Evolutionary conservation across 2,888 invertebrate genomes (phyloP), one percentile per base, ranked within the genome.

Genomic region (Leucozona laternaria): DNA sequence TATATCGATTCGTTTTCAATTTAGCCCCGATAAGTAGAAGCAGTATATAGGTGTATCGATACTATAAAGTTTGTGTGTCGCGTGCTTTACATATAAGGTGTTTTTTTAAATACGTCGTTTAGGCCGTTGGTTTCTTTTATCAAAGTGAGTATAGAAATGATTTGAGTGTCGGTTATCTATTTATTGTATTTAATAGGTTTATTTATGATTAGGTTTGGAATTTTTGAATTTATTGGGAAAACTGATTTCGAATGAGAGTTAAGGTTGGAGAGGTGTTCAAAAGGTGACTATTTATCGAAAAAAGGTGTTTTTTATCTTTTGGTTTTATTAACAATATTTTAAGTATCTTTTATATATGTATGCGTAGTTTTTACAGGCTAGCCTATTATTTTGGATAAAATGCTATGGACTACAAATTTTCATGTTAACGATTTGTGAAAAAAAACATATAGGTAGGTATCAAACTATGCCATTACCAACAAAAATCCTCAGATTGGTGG

Each of bases 51-150:
- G 2, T 15, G 25, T 43, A 20, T 20, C 20, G 37, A 6, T 8
- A 45, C 15, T 48, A 17, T 62, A 28, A 13, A 20, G 25, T n/a
- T n/a, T 82, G 72, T 71, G 66, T 66, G 71, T 71, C 43, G 60
- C 25, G 48, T 34, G 60, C 34, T 28, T 37, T 48, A 34, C 58
- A n/a, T 73, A 55, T 55, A 64, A 72, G 66, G 72, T 81, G 77
- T 81, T 85, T 85, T 85, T 80, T 72, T 55, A 79, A 79, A 68
- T 72, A 68, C 73, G 58, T 34, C 57, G 64, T 82, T 82, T 77
- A 77, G 71, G 45, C 57, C 15, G 60, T 50, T 55, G 25, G 28
- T 43, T 40, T 60, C 43, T 76, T 48, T 71, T 72, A 82, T 78
- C 82, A 50, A 45, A 34, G 48, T 6, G 37, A 72, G 64, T 70